Percentiles rank a stretch among this genome's conserved stretches.
Evolutionary conservation across 2,113 vertebrate species (phyloP).

Genomic region (Eubucco bourcierii): DNA sequence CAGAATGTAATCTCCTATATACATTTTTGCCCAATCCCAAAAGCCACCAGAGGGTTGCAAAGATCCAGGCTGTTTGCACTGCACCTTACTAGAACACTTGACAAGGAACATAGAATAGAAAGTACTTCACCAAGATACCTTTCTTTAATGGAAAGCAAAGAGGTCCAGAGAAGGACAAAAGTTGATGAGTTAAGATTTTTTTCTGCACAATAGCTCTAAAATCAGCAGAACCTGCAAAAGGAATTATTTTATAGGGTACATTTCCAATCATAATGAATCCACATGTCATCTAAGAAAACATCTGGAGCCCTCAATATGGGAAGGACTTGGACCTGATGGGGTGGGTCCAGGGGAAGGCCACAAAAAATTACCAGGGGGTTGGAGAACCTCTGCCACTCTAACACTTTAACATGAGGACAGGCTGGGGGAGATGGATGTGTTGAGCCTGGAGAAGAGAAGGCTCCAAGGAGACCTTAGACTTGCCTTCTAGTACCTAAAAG

Average conservation of each 20-base stretch:
- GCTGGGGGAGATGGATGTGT: too few species aligned
- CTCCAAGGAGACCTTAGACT: too few species aligned
- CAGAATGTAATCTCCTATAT: not conserved
- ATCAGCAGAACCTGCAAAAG: not conserved
- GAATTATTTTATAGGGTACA: not conserved
- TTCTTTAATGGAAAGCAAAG: not conserved
- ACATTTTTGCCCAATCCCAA: not conserved
- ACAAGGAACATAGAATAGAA: not conserved
- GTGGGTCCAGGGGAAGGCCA: too few species aligned
- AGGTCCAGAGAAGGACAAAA: not conserved
- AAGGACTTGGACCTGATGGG: too few species aligned
- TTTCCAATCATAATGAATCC: not conserved
- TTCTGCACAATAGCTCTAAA: not conserved
- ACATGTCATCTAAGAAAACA: not conserved
- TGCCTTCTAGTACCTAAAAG: too few species aligned
- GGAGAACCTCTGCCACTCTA: too few species aligned
- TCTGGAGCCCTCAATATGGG: too few species aligned
- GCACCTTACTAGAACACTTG: not conserved
- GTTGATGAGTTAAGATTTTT: not conserved
- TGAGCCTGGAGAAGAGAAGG: too few species aligned
- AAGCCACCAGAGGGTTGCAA: not conserved
- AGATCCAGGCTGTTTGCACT: not conserved
- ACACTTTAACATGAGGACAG: too few species aligned
- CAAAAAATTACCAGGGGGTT: too few species aligned
- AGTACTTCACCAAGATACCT: not conserved